Evolutionary conservation across 1,140 invertebrate species (phyloP), one percentile per base, ranked within the genome.

Genomic region (Ooceraea biroi): DNA sequence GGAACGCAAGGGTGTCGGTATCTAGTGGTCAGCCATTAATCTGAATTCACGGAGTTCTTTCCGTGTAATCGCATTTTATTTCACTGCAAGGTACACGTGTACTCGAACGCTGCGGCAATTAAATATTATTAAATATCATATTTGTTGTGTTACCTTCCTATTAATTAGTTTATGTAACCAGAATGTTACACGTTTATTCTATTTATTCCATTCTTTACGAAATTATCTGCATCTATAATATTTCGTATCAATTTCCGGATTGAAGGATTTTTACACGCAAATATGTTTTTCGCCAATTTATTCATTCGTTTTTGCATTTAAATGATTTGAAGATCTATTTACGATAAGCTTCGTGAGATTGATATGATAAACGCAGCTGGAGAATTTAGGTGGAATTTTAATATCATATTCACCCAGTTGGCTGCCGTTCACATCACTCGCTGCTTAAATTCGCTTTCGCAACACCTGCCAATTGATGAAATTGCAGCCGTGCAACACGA

Each of bases 1-100:
- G 30, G 60, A 57, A 68, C 63, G n/a, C 58, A 69, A 58, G 63
- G 52, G 30, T 80, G 46, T 10, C 36, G 46, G 17, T 61, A 61
- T 61, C 58, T 48, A 55, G 71, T 66, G 48, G 85, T 50, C 73
- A 48, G 36, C 52, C 69, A 89, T 90, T 89, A 90, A 89, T 86
- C 83, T 58, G 82, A 69, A 87, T 89, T 83, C 78, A 77, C 66
- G 30, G 19, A 11, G 50, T 63, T 48, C 50, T 80, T 44, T 60
- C 69, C 12, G 12, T 52, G 44, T 85, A 73, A 77, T 88, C 77
- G 27, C 22, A 12, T n/a, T 44, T 50, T 14, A 30, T 72, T 71
- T 58, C 14, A 11, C 41, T 17, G 12, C 1, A 7, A 27, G n/a
- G n/a, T n/a, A 68, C 10, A 1, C n/a, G n/a, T n/a, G 25, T 12